Evolutionary conservation across 2,888 invertebrate species (phyloP), one percentile per base, ranked within the genome.

Genomic region (Leucoptera coffeella): DNA sequence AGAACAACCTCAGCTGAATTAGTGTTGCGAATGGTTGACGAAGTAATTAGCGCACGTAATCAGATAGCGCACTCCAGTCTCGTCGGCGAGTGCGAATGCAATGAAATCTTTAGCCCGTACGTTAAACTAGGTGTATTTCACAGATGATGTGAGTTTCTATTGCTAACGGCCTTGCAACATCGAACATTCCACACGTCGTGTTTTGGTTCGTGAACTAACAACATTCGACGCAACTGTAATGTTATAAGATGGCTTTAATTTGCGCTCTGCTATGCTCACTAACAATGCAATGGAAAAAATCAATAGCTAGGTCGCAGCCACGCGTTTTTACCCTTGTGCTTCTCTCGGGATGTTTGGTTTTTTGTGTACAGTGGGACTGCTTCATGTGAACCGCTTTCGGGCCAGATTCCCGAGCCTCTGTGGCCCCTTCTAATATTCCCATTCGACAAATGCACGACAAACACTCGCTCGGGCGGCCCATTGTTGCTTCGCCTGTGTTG

Each of bases 381-480:
- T 59, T 62, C 69, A 69, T 69, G 69, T 62, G 69, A 71, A 71
- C 69, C 60, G 65, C 65, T 65, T 67, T 65, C 65, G 53, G 67
- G 69, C 67, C 65, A 57, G 65, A 67, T 69, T 69, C 69, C 69
- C 69, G 69, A 58, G 69, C 67, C 67, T 62, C 48, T 50, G 53
- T 58, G 53, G 64, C 69, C 67, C 67, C 67, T 67, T 53, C 58
- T 58, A 62, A 67, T 65, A 65, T 64, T 59, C 65, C 50, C 56
- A 57, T 59, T 64, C 65, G 67, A 67, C 62, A 69, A 67, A 65
- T 65, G 62, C 56, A 54, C 62, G 64, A 64, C 61, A 65, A 69
- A 67, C 64, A 61, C 61, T 64, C 64, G 64, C 62, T 57, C 60
- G 57, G 59, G 54, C 57, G 51, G 41, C 45, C 56, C 43, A 62